Evolutionary conservation across 2,113 vertebrate genomes (phyloP).

Genomic region (Protobothrops flavoviridis): DNA sequence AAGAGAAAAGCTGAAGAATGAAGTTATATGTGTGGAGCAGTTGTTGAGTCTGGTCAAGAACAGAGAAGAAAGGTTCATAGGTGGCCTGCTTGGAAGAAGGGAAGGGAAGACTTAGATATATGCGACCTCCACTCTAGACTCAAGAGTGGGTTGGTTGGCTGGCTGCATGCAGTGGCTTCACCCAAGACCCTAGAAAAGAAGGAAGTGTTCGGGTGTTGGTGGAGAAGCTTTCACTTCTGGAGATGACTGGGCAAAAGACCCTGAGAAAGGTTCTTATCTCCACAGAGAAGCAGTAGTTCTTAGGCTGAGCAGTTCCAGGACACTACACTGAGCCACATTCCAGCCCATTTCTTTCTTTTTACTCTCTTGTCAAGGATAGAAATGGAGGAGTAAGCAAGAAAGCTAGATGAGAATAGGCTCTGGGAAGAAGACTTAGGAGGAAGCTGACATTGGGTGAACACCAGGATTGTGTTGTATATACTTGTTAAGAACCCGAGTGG

Average conservation of each 20-base stretch:
- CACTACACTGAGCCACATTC: neutral
- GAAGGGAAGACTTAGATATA: neutral
- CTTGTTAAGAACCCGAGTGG: neutral
- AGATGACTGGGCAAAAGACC: neutral
- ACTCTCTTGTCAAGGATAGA: neutral
- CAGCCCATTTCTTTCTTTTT: neutral
- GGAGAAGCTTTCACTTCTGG: neutral
- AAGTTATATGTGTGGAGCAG: neutral
- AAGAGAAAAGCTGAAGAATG: neutral
- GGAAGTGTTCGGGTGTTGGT: neutral
- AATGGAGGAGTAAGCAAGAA: neutral
- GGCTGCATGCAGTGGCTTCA: neutral
- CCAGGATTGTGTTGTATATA: neutral
- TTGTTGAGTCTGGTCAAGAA: neutral
- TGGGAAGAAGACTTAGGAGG: neutral
- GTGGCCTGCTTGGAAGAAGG: neutral
- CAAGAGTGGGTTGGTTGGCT: neutral
- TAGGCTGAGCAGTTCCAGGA: neutral
- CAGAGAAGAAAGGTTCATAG: neutral
- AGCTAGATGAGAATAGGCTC: neutral
- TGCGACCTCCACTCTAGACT: neutral
- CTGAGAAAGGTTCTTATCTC: neutral
- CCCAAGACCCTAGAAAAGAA: neutral
- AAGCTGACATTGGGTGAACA: neutral
- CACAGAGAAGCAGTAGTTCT: neutral